These are phyloP conservation scores for Dysmachus trigonus DNA, from an alignment of 2,888 invertebrate genomes.

Conservation along the genomic window DNA sequence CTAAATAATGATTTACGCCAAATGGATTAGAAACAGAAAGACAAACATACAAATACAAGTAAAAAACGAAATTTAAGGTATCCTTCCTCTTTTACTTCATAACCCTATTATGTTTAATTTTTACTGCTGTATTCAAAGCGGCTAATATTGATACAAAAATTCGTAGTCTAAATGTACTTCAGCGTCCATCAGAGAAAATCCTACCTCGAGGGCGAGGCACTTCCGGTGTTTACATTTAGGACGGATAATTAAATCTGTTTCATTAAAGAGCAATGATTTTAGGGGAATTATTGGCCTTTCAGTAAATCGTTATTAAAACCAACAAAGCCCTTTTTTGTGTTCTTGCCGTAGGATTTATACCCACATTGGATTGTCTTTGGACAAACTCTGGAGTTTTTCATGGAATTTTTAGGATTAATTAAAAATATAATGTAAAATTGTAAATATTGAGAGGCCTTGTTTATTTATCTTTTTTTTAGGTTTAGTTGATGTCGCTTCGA, in stretches of 20 bases:
- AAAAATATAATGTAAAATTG: too few relatives aligned
- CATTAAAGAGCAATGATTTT: neutral
- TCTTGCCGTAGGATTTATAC: neutral
- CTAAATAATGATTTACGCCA: too few relatives aligned
- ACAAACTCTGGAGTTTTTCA: too few relatives aligned
- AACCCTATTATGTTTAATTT: neutral
- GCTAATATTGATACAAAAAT: neutral
- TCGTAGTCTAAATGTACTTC: neutral
- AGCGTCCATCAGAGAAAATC: neutral
- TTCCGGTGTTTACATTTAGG: neutral
- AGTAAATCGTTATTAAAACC: neutral
- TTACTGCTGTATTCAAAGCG: neutral
- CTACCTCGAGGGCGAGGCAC: neutral
- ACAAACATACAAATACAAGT: neutral
- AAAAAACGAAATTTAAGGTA: neutral
- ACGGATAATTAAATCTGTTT: neutral
- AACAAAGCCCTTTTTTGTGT: neutral
- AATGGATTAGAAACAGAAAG: neutral
- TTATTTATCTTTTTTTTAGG: too few relatives aligned
- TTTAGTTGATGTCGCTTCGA: too few relatives aligned
- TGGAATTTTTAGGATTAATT: too few relatives aligned
- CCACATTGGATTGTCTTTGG: neutral
- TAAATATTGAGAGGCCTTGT: too few relatives aligned
- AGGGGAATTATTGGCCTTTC: neutral
- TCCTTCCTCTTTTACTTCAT: neutral